Conservation (phyloP, 2,797 vertebrate species). For the Onychomys torridus region DNA sequence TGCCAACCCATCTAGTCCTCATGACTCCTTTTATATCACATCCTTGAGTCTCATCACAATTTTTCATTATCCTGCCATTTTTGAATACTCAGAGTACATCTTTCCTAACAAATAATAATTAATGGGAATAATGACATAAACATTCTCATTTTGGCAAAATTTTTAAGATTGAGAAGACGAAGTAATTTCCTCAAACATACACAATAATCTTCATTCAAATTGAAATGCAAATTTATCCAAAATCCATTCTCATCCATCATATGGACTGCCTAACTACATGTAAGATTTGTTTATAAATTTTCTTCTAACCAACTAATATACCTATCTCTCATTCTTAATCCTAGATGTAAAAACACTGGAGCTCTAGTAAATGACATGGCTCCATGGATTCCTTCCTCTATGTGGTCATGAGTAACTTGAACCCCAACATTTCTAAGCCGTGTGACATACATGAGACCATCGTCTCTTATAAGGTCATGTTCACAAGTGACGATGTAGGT, state of each 20-base stretch:
- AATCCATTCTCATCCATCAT: neutral
- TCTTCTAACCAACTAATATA: constrained; percentile 83
- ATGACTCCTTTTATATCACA: neutral
- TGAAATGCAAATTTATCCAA: neutral
- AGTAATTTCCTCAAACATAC: neutral
- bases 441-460: constrained; percentile 92
- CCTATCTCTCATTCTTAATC: constrained; percentile 90
- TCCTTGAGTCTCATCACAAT: neutral
- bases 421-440: constrained; percentile 90
- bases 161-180: neutral
- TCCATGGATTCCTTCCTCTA: constrained; percentile 90
- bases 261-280: neutral
- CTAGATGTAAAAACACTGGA: constrained; percentile 87
- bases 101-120: neutral
- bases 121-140: neutral
- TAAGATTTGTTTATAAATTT: constrained; percentile 60
- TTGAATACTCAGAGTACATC: neutral
- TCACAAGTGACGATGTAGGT: constrained; percentile 92
- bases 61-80: neutral
- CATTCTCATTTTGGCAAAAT: neutral
- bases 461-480: constrained; percentile 94
- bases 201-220: neutral
- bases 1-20: neutral
- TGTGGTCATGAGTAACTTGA: constrained; percentile 90
- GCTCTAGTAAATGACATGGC: constrained; percentile 85